Evolutionary conservation across 2,888 invertebrate species (phyloP).

Genomic region (Callyntrura guangdongensis): DNA sequence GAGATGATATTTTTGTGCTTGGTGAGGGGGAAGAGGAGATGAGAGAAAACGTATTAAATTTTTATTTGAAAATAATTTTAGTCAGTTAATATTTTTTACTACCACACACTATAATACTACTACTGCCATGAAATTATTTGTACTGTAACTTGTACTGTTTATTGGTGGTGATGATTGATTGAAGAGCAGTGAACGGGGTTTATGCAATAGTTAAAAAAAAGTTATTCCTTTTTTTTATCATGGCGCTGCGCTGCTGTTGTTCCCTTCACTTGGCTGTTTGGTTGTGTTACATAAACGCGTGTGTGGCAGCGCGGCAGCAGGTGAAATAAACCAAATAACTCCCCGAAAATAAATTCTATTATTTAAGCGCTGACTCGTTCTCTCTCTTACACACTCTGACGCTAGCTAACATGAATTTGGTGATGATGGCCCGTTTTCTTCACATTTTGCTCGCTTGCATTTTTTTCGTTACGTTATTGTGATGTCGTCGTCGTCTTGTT

Average conservation of each 20-base stretch:
- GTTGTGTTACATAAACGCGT: too few relatives aligned
- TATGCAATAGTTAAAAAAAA: neutral
- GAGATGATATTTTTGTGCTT: too few relatives aligned
- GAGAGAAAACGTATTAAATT: slow-evolving; percentile 18
- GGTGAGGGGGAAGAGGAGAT: too few relatives aligned
- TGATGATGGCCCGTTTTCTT: slow-evolving; percentile 31
- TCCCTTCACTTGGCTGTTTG: too few relatives aligned
- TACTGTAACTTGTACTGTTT: neutral
- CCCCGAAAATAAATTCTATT: too few relatives aligned
- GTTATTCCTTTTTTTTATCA: neutral
- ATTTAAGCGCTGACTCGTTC: too few relatives aligned
- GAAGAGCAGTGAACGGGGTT: too few relatives aligned
- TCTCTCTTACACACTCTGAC: neutral
- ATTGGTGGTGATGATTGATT: neutral
- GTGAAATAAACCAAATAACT: neutral
- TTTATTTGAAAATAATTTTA: slow-evolving; percentile 54
- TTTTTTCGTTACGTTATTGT: too few relatives aligned
- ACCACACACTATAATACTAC: neutral
- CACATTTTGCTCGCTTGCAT: too few relatives aligned
- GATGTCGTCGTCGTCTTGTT: neutral
- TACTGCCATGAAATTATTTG: neutral
- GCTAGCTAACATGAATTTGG: neutral
- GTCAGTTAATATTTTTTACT: neutral
- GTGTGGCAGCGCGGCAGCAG: too few relatives aligned
- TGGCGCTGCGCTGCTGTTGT: too few relatives aligned